These are phyloP conservation scores for Steinernema khuongi DNA, from an alignment of 1,140 invertebrate genomes.

Conservation along the genomic window DNA sequence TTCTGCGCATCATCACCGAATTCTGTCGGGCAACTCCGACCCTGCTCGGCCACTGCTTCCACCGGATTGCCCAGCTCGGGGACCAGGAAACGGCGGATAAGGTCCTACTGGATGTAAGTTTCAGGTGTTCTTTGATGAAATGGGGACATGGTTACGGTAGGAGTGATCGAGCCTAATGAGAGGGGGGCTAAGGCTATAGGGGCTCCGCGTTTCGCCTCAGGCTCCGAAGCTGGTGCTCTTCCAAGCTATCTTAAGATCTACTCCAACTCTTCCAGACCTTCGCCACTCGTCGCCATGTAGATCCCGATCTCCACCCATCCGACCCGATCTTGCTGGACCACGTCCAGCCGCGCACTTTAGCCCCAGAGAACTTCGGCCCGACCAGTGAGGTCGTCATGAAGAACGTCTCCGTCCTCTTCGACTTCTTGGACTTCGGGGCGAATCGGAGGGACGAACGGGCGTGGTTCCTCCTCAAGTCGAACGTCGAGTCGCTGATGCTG, in stretches of 20 bases:
- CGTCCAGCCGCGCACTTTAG: background rate
- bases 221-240: too few relatives aligned
- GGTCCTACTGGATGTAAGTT: background rate
- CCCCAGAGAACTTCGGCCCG: background rate
- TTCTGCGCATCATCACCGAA: background rate
- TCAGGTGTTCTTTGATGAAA: too few relatives aligned
- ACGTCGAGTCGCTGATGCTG: background rate
- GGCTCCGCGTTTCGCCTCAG: too few relatives aligned
- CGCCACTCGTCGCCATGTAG: too few relatives aligned
- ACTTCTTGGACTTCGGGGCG: background rate
- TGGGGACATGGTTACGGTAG: too few relatives aligned
- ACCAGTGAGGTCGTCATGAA: background rate
- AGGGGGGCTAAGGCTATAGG: too few relatives aligned
- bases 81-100: background rate
- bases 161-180: too few relatives aligned
- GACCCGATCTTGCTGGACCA: background rate
- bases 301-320: background rate
- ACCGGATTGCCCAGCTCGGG: background rate
- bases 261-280: background rate
- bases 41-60: background rate
- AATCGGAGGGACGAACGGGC: conserved; percentile 3
- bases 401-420: background rate
- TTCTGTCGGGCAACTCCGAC: background rate
- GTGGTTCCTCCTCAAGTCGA: background rate
- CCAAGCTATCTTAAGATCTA: too few relatives aligned